Conservation (phyloP, 2,888 invertebrate species). For the Chymomyza fuscimana region DNA sequence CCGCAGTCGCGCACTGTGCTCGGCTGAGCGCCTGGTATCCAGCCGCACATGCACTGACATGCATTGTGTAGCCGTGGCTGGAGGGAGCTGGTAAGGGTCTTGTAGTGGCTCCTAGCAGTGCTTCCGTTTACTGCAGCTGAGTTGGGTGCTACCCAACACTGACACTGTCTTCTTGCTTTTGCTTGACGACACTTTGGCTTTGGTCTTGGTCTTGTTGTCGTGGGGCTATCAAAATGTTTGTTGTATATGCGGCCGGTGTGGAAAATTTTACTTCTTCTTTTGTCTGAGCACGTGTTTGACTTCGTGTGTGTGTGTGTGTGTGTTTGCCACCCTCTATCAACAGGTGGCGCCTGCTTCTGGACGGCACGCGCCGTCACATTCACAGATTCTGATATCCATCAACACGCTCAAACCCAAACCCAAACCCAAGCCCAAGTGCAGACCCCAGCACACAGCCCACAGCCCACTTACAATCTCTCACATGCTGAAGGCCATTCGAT, state of each 20-base stretch:
- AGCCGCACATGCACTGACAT: constrained; percentile 13
- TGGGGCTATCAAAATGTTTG: constrained; percentile 13
- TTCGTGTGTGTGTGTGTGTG: not conserved
- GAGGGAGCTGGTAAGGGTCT: not conserved
- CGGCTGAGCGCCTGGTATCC: constrained; percentile 38
- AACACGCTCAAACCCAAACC: constrained; percentile 14
- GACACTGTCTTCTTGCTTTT: not conserved
- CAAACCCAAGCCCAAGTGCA: not conserved
- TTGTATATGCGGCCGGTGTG: constrained; percentile 10
- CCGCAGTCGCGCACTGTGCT: constrained; percentile 8
- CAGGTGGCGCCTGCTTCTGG: constrained; percentile 33
- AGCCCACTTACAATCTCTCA: constrained; percentile 12
- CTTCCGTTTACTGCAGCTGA: too few relatives aligned
- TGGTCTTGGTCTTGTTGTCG: constrained; percentile 47
- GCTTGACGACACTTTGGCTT: constrained; percentile 35
- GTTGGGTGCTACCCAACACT: not conserved
- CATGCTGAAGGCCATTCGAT: constrained; percentile 61
- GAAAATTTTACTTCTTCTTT: constrained; percentile 43
- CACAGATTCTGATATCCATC: not conserved
- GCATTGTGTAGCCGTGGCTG: not conserved
- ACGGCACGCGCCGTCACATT: constrained; percentile 40
- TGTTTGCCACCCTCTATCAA: not conserved
- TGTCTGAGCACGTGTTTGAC: constrained; percentile 21
- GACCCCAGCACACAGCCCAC: constrained; percentile 13
- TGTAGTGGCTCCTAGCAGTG: too few relatives aligned